Evolutionary conservation across 2,888 invertebrate genomes (phyloP).

Genomic region (Antheraea assamensis): DNA sequence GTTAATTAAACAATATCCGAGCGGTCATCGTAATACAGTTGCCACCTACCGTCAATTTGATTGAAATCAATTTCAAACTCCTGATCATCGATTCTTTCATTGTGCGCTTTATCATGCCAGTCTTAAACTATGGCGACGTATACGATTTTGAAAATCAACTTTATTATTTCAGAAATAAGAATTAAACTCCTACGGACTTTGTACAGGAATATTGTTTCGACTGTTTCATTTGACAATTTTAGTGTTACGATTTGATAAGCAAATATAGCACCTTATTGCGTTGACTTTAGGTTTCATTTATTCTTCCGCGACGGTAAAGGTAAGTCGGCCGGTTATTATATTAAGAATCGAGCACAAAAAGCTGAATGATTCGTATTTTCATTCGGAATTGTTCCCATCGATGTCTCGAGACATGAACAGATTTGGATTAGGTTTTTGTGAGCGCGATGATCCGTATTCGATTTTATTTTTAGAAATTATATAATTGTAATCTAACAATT

Average conservation of each 20-base stretch:
- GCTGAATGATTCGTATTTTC: slow-evolving; percentile 62
- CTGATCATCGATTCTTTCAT: slow-evolving; percentile 66
- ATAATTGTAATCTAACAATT: slow-evolving; percentile 27
- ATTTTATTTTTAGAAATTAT: slow-evolving; percentile 45
- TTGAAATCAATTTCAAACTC: slow-evolving; percentile 73
- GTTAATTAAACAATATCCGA: slow-evolving; percentile 13
- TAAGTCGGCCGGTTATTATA: slow-evolving; percentile 7
- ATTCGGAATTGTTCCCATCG: slow-evolving; percentile 68
- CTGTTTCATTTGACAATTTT: background rate
- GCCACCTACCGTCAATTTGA: slow-evolving; percentile 74
- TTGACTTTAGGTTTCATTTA: slow-evolving; percentile 22
- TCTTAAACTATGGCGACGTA: slow-evolving; percentile 7
- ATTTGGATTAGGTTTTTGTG: slow-evolving; percentile 72
- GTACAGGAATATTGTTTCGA: background rate
- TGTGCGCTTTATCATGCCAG: slow-evolving; percentile 42
- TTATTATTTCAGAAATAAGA: background rate
- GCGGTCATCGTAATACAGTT: slow-evolving; percentile 44
- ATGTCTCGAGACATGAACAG: slow-evolving; percentile 51
- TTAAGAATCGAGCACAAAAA: slow-evolving; percentile 20
- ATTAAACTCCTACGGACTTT: slow-evolving; percentile 22
- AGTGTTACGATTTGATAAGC: background rate
- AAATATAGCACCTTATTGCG: background rate
- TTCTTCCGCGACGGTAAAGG: background rate
- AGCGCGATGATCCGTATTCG: slow-evolving; percentile 47
- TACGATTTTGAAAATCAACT: slow-evolving; percentile 24